These are phyloP conservation scores for Peromyscus californicus DNA, from an alignment of 2,113 vertebrate genomes.

Conservation along the genomic window DNA sequence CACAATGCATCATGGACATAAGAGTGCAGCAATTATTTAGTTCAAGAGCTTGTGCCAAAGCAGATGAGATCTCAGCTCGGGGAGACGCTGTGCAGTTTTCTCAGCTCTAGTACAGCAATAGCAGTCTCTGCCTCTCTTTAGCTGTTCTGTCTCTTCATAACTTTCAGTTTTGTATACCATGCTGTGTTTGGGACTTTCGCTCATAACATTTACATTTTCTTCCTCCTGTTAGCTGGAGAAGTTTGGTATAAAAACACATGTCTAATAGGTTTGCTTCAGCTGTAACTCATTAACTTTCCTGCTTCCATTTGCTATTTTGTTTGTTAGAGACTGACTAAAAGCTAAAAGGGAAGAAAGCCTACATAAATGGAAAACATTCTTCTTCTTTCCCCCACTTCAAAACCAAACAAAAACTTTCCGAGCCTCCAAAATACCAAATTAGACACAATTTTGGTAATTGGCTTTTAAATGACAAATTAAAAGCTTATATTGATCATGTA, in stretches of 20 bases:
- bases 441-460: background rate
- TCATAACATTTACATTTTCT: conserved; percentile 55
- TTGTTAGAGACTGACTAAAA: conserved; percentile 4
- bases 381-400: background rate
- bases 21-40: background rate
- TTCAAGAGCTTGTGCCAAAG: background rate
- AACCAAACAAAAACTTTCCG: background rate
- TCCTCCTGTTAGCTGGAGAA: conserved; percentile 45
- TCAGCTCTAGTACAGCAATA: background rate
- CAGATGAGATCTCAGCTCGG: background rate
- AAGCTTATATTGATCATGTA: background rate
- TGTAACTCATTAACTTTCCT: background rate
- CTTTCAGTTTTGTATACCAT: background rate
- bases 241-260: conserved; percentile 6
- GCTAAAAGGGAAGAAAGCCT: background rate
- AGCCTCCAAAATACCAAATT: background rate
- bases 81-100: background rate
- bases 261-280: background rate
- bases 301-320: conserved; percentile 26
- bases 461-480: background rate
- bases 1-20: background rate
- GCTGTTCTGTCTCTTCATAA: background rate
- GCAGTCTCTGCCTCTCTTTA: background rate
- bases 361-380: background rate
- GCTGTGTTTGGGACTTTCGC: conserved; percentile 24